Evolutionary conservation across 2,888 invertebrate genomes (phyloP).

Genomic region (Chymomyza amoena): DNA sequence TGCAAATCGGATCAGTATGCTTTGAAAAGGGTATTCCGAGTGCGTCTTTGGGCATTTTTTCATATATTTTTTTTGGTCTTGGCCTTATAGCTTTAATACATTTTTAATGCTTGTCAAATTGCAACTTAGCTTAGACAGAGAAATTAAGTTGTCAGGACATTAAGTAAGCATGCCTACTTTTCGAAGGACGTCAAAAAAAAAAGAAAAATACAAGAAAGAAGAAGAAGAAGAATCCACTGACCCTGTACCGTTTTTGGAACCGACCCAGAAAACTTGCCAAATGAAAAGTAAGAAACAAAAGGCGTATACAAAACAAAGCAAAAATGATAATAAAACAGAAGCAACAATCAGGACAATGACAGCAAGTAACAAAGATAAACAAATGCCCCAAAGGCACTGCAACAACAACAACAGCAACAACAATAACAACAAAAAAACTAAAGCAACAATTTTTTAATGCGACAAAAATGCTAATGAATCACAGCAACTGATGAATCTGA

Average conservation of each 20-base stretch:
- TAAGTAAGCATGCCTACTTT: not conserved
- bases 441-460: conserved; percentile 41
- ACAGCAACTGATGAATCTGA: conserved; percentile 43
- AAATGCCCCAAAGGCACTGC: conserved; percentile 31
- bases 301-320: conserved; percentile 12
- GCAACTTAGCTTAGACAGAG: not conserved
- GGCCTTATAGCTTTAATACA: not conserved
- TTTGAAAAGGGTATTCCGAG: not conserved
- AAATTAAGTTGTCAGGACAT: not conserved
- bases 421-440: not conserved
- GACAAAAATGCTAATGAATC: conserved; percentile 69
- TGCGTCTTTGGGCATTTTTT: not conserved
- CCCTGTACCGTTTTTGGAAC: not conserved
- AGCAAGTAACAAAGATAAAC: conserved; percentile 43
- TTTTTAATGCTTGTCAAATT: conserved; percentile 1
- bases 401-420: not conserved
- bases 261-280: conserved; percentile 25
- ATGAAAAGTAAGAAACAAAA: conserved; percentile 22
- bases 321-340: conserved; percentile 16
- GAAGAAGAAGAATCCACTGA: not conserved
- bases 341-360: conserved; percentile 19
- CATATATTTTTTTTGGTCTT: not conserved
- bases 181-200: conserved; percentile 11
- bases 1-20: not conserved
- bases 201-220: not conserved